Conservation (phyloP, 2,888 invertebrate genomes). For the Lithophane ornitopus region DNA sequence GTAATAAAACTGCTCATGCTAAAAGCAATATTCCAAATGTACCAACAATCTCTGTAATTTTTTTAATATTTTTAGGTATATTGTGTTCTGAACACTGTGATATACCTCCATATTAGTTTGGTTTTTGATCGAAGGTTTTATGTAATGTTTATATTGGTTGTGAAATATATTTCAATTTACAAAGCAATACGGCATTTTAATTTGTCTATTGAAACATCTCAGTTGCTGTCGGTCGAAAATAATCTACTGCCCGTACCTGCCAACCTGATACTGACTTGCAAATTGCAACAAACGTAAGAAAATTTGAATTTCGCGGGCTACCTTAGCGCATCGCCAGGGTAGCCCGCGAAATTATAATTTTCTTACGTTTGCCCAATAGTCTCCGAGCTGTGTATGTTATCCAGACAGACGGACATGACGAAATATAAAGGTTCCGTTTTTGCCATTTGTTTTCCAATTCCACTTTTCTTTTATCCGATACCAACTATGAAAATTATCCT, state of each 20-base stretch:
- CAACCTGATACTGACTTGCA: too few relatives aligned
- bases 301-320: too few relatives aligned
- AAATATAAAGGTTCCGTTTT: too few relatives aligned
- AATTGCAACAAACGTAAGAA: too few relatives aligned
- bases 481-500: too few relatives aligned
- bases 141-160: slow-evolving; percentile 53
- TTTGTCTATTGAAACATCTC: not conserved
- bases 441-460: too few relatives aligned
- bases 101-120: slow-evolving; percentile 19
- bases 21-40: not conserved
- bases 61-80: slow-evolving; percentile 9
- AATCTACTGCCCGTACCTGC: not conserved
- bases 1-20: not conserved
- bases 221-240: not conserved
- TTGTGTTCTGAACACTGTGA: slow-evolving; percentile 56
- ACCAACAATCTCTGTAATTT: slow-evolving; percentile 25
- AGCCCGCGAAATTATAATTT: too few relatives aligned
- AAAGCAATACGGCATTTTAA: slow-evolving; percentile 10
- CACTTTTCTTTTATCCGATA: too few relatives aligned
- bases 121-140: slow-evolving; percentile 1
- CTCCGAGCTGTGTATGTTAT: too few relatives aligned
- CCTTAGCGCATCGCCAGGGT: too few relatives aligned
- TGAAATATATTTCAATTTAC: slow-evolving; percentile 49
- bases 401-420: too few relatives aligned
- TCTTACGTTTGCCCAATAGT: too few relatives aligned